A percentile compares a stretch with the other conserved stretches of the same genome.
phyloP scores from a whole-genome alignment of 2,113 vertebrate species.

The Lepus timidus region DNA sequence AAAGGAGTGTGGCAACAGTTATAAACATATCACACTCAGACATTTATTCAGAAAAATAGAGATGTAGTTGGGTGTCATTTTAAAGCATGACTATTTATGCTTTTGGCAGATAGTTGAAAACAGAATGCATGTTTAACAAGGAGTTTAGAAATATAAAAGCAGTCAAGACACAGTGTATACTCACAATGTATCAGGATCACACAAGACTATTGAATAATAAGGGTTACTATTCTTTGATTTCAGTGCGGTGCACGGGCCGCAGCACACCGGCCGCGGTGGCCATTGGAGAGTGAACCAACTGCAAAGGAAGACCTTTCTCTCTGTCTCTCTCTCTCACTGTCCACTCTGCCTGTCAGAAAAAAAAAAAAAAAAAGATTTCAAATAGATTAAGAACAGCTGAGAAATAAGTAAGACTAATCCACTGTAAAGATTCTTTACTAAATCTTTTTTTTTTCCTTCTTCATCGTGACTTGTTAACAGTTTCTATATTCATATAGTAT shows the following conservation, averaged over 20 bases:
- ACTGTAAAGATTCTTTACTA: neutral
- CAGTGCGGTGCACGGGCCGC: too few relatives aligned
- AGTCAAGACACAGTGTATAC: neutral
- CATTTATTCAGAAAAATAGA: conserved; percentile 80
- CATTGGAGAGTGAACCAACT: too few relatives aligned
- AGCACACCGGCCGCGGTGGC: too few relatives aligned
- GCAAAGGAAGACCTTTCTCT: too few relatives aligned
- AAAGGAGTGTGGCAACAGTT: conserved; percentile 56
- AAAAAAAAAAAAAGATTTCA: neutral
- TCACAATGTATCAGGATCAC: neutral
- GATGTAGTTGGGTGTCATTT: conserved; percentile 63
- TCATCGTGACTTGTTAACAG: neutral
- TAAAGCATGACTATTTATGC: conserved; percentile 73
- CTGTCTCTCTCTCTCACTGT: too few relatives aligned
- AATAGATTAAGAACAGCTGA: neutral
- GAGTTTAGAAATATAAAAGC: conserved; percentile 48
- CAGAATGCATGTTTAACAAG: conserved; percentile 41
- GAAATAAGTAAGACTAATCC: neutral
- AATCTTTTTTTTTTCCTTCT: neutral
- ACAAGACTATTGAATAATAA: neutral
- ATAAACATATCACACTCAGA: conserved; percentile 75
- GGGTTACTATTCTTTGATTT: neutral
- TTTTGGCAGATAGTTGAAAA: conserved; percentile 67
- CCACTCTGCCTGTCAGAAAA: too few relatives aligned
- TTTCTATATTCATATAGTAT: neutral